These are phyloP conservation scores for Canis aureus DNA, from an alignment of 2,113 vertebrate genomes.

Conservation along the genomic window DNA sequence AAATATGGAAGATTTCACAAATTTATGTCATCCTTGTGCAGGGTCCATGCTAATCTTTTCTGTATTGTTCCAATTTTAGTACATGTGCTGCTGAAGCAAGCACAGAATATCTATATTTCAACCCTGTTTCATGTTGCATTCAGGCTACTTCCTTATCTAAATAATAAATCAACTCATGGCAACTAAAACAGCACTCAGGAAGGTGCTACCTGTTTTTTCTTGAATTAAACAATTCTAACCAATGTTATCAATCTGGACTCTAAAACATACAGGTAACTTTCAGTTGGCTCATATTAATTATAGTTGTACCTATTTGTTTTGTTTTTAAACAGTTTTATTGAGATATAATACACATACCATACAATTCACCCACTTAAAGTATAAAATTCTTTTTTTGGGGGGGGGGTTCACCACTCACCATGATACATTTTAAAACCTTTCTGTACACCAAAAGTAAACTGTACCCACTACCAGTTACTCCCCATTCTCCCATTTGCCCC, in stretches of 20 bases:
- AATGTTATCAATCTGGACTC: background rate
- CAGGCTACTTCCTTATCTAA: conserved; percentile 11
- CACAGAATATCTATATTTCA: background rate
- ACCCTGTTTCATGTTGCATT: background rate
- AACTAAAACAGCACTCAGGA: background rate
- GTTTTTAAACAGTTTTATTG: background rate
- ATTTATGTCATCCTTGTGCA: background rate
- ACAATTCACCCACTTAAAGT: background rate
- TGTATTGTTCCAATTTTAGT: background rate
- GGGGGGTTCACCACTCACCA: background rate
- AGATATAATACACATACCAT: background rate
- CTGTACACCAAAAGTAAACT: background rate
- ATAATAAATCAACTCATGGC: conserved; percentile 42
- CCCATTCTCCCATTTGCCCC: background rate
- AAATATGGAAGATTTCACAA: background rate
- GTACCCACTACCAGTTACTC: background rate
- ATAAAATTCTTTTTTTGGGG: background rate
- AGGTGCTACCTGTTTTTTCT: background rate
- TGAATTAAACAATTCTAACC: conserved; percentile 39
- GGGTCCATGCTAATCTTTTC: background rate
- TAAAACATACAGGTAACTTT: conserved; percentile 37
- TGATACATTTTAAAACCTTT: conserved; percentile 36
- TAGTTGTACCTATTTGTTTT: background rate
- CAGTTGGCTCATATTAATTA: background rate
- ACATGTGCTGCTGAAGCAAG: background rate